A percentile compares a stretch with the other conserved stretches of the same genome.
Conservation (phyloP, 2,888 invertebrate species). For the Serripes groenlandicus region DNA sequence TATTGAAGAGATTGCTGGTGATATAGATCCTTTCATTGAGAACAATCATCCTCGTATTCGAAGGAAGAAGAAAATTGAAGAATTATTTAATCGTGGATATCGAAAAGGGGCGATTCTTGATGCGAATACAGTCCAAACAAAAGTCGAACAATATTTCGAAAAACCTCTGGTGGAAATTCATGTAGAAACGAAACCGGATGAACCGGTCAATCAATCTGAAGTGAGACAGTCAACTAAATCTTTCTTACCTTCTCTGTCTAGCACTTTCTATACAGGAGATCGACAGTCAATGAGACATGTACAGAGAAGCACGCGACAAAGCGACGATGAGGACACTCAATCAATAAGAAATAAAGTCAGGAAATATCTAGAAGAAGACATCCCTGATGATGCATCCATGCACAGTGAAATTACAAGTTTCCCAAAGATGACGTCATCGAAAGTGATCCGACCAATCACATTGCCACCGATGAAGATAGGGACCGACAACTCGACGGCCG, state of each 20-base stretch:
- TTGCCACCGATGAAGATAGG: conserved; percentile 63
- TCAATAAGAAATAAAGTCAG: conserved; percentile 56
- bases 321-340: conserved; percentile 13
- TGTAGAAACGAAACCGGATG: not conserved
- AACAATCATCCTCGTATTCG: conserved; percentile 68
- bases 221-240: not conserved
- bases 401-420: conserved; percentile 28
- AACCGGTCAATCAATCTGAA: not conserved
- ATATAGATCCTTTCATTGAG: conserved; percentile 66
- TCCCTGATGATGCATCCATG: conserved; percentile 54
- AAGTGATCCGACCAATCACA: conserved; percentile 51
- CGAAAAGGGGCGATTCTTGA: conserved; percentile 65
- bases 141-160: conserved; percentile 62
- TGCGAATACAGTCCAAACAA: conserved; percentile 39
- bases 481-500: conserved; percentile 17
- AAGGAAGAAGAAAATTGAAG: conserved; percentile 62
- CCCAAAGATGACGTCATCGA: not conserved
- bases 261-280: conserved; percentile 58
- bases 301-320: not conserved
- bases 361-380: conserved; percentile 56
- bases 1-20: conserved; percentile 64
- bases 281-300: not conserved
- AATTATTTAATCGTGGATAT: conserved; percentile 59
- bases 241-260: conserved; percentile 12
- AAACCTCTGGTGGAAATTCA: conserved; percentile 56